Conservation (phyloP, 2,888 invertebrate species). For the Philhelius pedissequus region DNA sequence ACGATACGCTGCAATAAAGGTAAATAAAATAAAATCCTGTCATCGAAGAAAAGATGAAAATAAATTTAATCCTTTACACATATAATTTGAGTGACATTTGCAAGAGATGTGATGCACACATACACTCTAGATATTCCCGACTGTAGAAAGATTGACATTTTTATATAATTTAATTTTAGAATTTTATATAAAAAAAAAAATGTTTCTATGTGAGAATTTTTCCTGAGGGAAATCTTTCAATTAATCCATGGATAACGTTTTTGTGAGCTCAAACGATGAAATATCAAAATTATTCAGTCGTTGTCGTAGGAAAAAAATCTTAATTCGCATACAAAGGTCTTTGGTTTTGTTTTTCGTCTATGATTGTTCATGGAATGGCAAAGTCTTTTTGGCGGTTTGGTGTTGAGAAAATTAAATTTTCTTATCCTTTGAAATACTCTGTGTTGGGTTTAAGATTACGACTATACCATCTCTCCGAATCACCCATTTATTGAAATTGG, state of each 20-base stretch:
- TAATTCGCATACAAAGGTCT: neutral
- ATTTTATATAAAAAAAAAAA: neutral
- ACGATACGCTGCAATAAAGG: constrained; percentile 1
- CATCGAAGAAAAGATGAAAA: constrained; percentile 22
- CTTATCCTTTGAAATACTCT: neutral
- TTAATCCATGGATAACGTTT: neutral
- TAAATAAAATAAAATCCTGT: constrained; percentile 40
- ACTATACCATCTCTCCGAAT: neutral
- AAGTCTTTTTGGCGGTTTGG: neutral
- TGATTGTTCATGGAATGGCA: neutral
- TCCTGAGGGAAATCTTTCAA: neutral
- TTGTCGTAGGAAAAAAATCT: constrained; percentile 20
- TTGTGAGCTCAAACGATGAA: neutral
- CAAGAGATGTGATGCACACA: neutral
- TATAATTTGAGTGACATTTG: constrained; percentile 37
- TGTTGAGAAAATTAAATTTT: neutral
- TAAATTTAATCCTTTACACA: constrained; percentile 35
- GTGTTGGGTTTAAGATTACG: too few relatives aligned
- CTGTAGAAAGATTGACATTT: neutral
- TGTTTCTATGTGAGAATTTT: neutral
- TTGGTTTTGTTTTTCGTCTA: constrained; percentile 18
- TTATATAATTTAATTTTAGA: neutral
- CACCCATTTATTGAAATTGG: neutral
- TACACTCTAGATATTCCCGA: too few relatives aligned
- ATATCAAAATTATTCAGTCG: constrained; percentile 10